phyloP scores from a whole-genome alignment of 2,888 invertebrate genomes.

The Junonia oenone region DNA sequence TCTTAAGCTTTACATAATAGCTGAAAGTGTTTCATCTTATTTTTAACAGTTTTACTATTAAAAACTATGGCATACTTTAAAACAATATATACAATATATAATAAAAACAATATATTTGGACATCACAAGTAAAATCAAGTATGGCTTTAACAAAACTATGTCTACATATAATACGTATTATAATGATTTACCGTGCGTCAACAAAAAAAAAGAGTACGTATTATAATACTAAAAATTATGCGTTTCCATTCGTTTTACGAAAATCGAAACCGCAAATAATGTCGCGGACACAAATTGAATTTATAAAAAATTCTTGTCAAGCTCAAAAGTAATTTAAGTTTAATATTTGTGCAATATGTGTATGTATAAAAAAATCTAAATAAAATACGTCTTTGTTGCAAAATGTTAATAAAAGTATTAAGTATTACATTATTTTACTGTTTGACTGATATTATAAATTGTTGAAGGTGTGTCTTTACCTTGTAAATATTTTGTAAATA shows the following conservation, averaged over 20 bases:
- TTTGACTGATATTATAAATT: background rate
- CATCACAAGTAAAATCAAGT: too few species aligned
- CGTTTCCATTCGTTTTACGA: background rate
- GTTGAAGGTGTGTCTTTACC: background rate
- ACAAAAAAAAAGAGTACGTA: too few species aligned
- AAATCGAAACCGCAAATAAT: background rate
- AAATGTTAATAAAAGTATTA: background rate
- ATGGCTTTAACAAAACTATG: too few species aligned
- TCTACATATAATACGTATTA: too few species aligned
- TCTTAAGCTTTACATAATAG: background rate
- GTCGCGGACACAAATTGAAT: background rate
- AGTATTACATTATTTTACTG: background rate
- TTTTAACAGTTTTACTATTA: too few species aligned
- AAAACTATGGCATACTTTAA: too few species aligned
- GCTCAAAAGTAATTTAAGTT: background rate
- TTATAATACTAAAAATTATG: too few species aligned
- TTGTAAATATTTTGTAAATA: background rate
- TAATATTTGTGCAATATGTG: background rate
- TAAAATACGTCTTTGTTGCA: background rate
- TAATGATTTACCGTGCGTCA: too few species aligned
- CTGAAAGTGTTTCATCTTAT: background rate
- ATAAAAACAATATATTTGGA: too few species aligned
- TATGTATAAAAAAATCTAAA: background rate
- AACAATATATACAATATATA: too few species aligned
- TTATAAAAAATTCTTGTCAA: background rate